Evolutionary conservation across 2,888 invertebrate genomes (phyloP).

Genomic region (Eupithecia exiguata): DNA sequence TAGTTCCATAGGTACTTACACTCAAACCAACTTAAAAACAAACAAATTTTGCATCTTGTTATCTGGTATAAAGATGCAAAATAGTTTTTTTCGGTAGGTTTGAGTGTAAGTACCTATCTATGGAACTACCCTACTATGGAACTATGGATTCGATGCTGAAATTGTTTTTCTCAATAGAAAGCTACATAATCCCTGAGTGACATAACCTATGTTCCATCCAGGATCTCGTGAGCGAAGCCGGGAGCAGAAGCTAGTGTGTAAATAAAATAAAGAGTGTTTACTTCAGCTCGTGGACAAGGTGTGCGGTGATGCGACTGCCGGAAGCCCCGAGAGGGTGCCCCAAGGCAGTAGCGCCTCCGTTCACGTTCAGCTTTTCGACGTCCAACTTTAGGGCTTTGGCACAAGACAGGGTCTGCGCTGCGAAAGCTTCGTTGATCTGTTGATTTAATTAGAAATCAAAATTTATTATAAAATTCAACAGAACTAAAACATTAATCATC

Average conservation of each 20-base stretch:
- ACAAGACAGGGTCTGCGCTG: conserved; percentile 96
- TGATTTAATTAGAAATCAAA: conserved; percentile 22
- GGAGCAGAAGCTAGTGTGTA: background rate
- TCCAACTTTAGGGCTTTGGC: conserved; percentile 95
- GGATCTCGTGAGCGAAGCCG: background rate
- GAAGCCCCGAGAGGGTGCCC: conserved; percentile 99
- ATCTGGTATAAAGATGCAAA: too few relatives aligned
- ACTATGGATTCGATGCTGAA: too few relatives aligned
- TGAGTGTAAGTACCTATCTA: too few relatives aligned
- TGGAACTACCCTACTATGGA: too few relatives aligned
- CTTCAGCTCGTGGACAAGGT: conserved; percentile 96
- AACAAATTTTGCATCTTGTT: too few relatives aligned
- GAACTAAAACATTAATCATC: background rate
- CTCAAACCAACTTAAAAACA: too few relatives aligned
- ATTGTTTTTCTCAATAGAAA: too few relatives aligned
- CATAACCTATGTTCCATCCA: background rate
- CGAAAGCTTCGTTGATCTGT: conserved; percentile 99
- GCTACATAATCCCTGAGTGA: background rate
- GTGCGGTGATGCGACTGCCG: conserved; percentile 95
- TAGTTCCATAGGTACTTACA: too few relatives aligned
- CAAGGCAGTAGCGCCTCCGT: conserved; percentile 98
- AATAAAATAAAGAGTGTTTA: conserved; percentile 64
- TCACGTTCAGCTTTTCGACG: conserved; percentile 93
- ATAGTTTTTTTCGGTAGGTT: too few relatives aligned
- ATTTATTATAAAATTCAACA: background rate